Conservation (phyloP, 2,888 invertebrate genomes). For the Petrolisthes manimaculis region DNA sequence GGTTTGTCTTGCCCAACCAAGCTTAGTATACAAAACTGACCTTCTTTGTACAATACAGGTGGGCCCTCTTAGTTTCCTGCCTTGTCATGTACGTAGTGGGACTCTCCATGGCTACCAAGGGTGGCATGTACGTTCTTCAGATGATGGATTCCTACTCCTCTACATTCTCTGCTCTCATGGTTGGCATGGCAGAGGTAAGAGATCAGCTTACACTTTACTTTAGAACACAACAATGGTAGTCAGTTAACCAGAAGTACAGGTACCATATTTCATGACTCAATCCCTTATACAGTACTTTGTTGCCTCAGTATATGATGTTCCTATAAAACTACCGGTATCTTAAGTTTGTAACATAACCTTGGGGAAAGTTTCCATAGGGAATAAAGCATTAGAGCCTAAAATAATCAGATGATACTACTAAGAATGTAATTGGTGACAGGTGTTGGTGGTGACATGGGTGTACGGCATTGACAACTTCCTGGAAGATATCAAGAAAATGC, state of each 20-base stretch:
- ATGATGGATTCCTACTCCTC: slow-evolving; percentile 66
- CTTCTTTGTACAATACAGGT: slow-evolving; percentile 32
- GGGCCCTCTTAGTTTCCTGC: slow-evolving; percentile 61
- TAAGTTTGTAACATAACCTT: too few species aligned
- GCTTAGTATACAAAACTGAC: not conserved
- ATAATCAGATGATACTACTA: too few species aligned
- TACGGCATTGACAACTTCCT: slow-evolving; percentile 75
- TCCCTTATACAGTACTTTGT: too few species aligned
- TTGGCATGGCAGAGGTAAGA: slow-evolving; percentile 64
- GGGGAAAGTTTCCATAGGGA: too few species aligned
- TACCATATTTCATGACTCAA: too few species aligned
- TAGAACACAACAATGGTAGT: not conserved
- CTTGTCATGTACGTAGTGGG: slow-evolving; percentile 62
- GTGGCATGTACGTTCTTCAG: slow-evolving; percentile 65
- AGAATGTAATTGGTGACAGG: slow-evolving; percentile 70
- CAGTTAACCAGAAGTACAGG: not conserved
- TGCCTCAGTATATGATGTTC: too few species aligned
- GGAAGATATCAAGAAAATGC: slow-evolving; percentile 73
- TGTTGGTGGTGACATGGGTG: slow-evolving; percentile 78
- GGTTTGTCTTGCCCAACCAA: slow-evolving; percentile 3
- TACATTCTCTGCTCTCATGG: slow-evolving; percentile 66
- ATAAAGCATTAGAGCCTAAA: too few species aligned
- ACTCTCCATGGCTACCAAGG: slow-evolving; percentile 64
- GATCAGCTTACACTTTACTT: not conserved
- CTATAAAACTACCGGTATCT: too few species aligned